A percentile compares a stretch with the other conserved stretches of the same genome.
Conservation (phyloP, 1,140 invertebrate genomes). For the Drosophila pseudoobscura region DNA sequence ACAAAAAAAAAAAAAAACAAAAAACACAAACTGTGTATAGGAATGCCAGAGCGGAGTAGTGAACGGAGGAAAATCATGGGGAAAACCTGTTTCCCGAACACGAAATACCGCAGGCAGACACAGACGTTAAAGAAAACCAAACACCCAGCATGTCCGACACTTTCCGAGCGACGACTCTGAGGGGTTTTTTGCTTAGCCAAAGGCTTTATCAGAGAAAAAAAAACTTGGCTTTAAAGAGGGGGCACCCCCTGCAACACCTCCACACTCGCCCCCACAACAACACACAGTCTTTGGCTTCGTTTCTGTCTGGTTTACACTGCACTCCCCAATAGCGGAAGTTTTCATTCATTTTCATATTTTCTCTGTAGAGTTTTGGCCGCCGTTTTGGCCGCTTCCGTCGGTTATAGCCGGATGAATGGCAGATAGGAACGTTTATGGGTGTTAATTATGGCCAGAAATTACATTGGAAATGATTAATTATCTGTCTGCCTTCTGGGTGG, state of each 20-base stretch:
- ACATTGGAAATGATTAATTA: constrained; percentile 25
- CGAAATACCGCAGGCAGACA: constrained; percentile 32
- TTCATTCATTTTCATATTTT: constrained; percentile 69
- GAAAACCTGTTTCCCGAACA: constrained; percentile 60
- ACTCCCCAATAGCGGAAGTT: constrained; percentile 65
- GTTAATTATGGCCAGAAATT: constrained; percentile 20
- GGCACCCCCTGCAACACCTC: constrained; percentile 12
- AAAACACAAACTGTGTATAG: constrained; percentile 23
- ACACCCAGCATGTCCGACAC: constrained; percentile 74
- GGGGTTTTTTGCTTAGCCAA: constrained; percentile 49
- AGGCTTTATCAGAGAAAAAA: constrained; percentile 51
- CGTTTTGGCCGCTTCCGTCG: constrained; percentile 40
- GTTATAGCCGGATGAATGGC: constrained; percentile 25
- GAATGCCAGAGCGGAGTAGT: constrained; percentile 38
- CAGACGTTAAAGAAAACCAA: background rate
- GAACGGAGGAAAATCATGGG: constrained; percentile 40
- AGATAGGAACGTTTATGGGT: constrained; percentile 23
- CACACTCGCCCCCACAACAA: constrained; percentile 26
- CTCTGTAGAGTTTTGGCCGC: constrained; percentile 31
- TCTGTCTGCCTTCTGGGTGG: no score
- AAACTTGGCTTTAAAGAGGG: background rate
- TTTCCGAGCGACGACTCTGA: constrained; percentile 43
- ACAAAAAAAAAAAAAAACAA: constrained; percentile 58
- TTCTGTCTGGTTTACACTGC: constrained; percentile 7
- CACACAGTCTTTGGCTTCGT: background rate